phyloP scores from a whole-genome alignment of 2,888 invertebrate species.

The Temnothorax rugatulus region DNA sequence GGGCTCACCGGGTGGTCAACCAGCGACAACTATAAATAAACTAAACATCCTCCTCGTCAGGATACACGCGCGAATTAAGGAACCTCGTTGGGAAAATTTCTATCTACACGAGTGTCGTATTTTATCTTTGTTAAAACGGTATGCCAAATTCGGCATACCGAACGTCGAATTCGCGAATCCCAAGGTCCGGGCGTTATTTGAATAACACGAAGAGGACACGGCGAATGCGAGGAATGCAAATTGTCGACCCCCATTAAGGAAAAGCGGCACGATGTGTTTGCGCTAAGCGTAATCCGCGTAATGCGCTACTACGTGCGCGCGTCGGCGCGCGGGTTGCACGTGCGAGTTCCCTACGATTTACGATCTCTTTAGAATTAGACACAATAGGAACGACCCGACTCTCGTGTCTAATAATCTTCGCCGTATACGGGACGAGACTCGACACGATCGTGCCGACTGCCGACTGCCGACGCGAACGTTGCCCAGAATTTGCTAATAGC shows the following conservation, averaged over 20 bases:
- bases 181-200: constrained; percentile 58
- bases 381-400: constrained; percentile 74
- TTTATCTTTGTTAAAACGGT: background rate
- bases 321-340: constrained; percentile 20
- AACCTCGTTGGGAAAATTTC: background rate
- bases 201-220: constrained; percentile 56
- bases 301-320: constrained; percentile 53
- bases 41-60: background rate
- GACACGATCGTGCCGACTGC: constrained; percentile 6
- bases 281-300: background rate
- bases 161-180: background rate
- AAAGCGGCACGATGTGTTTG: constrained; percentile 64
- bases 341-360: constrained; percentile 75
- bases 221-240: constrained; percentile 70
- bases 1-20: constrained; percentile 13
- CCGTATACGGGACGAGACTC: constrained; percentile 65
- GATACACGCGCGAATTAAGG: background rate
- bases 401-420: constrained; percentile 68
- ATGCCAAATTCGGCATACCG: background rate
- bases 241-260: constrained; percentile 73
- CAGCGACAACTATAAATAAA: constrained; percentile 25
- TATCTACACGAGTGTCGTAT: background rate
- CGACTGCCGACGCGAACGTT: constrained; percentile 28
- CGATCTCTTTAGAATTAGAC: constrained; percentile 78
- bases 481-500: constrained; percentile 55